phyloP scores from a whole-genome alignment of 2,797 vertebrate species.

The Paramormyrops hopkinsi region DNA sequence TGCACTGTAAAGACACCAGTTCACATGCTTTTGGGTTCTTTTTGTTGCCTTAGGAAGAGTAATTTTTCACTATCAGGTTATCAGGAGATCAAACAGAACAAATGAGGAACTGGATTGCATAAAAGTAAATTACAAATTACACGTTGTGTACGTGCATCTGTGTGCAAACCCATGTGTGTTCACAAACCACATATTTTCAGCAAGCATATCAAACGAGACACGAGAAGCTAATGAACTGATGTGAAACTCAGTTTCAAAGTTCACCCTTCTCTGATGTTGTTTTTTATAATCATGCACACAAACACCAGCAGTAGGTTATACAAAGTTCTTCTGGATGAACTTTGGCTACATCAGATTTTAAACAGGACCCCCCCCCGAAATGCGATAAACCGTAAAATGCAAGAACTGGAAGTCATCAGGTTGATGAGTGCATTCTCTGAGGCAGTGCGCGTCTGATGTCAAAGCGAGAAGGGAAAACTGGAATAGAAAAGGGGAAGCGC shows the following conservation, averaged over 20 bases:
- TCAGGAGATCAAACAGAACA: background rate
- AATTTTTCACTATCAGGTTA: background rate
- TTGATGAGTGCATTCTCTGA: background rate
- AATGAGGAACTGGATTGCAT: background rate
- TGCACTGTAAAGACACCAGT: background rate
- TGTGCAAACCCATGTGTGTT: background rate
- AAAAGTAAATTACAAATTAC: background rate
- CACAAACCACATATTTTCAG: background rate
- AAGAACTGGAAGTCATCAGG: conserved; percentile 3
- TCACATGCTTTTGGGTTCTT: background rate
- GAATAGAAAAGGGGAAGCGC: conserved; percentile 48
- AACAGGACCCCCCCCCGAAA: background rate
- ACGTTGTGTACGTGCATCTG: background rate
- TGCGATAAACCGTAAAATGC: background rate
- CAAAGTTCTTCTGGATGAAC: background rate
- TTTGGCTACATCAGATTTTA: background rate
- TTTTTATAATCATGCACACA: background rate
- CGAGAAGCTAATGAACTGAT: background rate
- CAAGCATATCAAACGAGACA: background rate
- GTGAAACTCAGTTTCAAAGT: background rate
- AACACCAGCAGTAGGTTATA: background rate
- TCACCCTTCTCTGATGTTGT: background rate
- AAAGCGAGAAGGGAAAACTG: conserved; percentile 43
- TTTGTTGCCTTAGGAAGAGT: background rate
- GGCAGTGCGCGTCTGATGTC: conserved; percentile 1